phyloP scores from a whole-genome alignment of 2,113 vertebrate species.

The Pygoscelis antarcticus region DNA sequence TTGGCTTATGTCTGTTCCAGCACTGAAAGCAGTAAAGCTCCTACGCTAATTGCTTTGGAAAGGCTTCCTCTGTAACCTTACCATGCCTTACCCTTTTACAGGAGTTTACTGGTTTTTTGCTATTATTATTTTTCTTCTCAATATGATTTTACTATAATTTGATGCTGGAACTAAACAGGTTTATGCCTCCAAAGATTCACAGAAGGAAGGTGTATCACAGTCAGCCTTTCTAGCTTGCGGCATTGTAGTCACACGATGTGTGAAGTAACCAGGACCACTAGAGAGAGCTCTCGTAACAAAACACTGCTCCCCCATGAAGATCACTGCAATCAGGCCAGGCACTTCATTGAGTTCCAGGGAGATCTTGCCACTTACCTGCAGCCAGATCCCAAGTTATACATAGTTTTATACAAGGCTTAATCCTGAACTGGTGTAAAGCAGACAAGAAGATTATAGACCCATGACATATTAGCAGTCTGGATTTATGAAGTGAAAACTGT shows the following conservation, averaged over 20 bases:
- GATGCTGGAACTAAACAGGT: neutral
- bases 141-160: neutral
- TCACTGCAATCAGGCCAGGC: neutral
- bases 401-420: neutral
- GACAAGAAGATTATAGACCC: constrained; percentile 18
- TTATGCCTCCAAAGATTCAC: neutral
- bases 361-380: neutral
- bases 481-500: constrained; percentile 61
- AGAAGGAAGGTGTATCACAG: neutral
- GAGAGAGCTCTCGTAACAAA: constrained; percentile 53
- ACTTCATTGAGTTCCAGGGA: neutral
- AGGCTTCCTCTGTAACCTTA: neutral
- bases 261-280: constrained; percentile 15
- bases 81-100: neutral
- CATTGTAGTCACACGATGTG: neutral
- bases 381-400: constrained; percentile 13
- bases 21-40: neutral
- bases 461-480: constrained; percentile 34
- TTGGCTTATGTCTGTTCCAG: neutral
- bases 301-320: neutral
- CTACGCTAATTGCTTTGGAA: neutral
- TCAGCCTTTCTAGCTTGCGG: neutral
- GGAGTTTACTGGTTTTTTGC: neutral
- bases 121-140: neutral
- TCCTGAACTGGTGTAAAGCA: neutral